A percentile compares a stretch with the other conserved stretches of the same genome.
These are phyloP conservation scores for Rhamnusium bicolor DNA, from an alignment of 2,888 invertebrate genomes.

Conservation along the genomic window DNA sequence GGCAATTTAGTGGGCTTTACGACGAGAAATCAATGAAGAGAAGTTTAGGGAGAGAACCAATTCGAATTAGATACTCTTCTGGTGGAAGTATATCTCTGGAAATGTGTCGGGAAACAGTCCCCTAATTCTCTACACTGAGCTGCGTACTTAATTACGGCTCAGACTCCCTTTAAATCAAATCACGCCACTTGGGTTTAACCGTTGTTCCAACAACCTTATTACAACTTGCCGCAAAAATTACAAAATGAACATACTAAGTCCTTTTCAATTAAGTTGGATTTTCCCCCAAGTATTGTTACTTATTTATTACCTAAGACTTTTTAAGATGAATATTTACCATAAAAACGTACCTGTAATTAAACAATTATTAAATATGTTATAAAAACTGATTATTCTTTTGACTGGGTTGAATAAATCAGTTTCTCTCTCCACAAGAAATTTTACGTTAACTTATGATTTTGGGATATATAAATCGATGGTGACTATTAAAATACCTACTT, in stretches of 20 bases:
- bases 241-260: slow-evolving; percentile 50
- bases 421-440: too few relatives aligned
- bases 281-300: slow-evolving; percentile 9
- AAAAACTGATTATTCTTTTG: too few relatives aligned
- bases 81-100: slow-evolving; percentile 58
- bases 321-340: background rate
- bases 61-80: slow-evolving; percentile 67
- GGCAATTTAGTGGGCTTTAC: slow-evolving; percentile 69
- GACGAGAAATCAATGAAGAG: slow-evolving; percentile 69
- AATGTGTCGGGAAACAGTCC: slow-evolving; percentile 62
- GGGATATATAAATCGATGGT: too few relatives aligned
- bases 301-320: slow-evolving; percentile 13
- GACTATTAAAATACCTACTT: too few relatives aligned
- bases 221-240: slow-evolving; percentile 59
- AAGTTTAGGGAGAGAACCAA: slow-evolving; percentile 55
- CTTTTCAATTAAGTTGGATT: slow-evolving; percentile 54
- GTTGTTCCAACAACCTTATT: slow-evolving; percentile 59
- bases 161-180: slow-evolving; percentile 66
- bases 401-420: too few relatives aligned
- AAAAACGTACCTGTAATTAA: background rate
- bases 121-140: slow-evolving; percentile 63
- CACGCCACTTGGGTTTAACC: slow-evolving; percentile 50
- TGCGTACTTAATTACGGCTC: slow-evolving; percentile 66
- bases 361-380: too few relatives aligned
- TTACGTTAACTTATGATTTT: too few relatives aligned